Evolutionary conservation across 2,113 vertebrate genomes (phyloP), one percentile per base, ranked within the genome.

Genomic region (Dicrurus megarhynchus): DNA sequence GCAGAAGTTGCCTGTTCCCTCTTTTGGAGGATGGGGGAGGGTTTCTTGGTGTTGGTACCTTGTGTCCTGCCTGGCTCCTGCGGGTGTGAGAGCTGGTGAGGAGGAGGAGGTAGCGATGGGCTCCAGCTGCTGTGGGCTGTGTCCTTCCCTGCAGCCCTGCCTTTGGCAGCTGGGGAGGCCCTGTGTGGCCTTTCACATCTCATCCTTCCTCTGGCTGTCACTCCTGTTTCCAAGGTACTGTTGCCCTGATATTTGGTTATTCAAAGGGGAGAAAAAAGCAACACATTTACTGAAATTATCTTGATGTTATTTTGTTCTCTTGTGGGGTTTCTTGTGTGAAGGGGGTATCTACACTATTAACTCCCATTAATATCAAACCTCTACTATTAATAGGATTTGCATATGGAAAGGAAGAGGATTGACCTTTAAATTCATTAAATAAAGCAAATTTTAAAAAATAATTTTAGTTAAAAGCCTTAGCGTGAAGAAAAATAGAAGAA

Each of bases 401-500:
- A 97, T 96, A 96, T 79, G 70, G 93, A 92, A 94, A 92, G 91
- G 93, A 90, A 94, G 69, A 95, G 83, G 41, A 76, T 21, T 97
- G 95, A 97, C 97, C 95, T 97, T 97, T 97, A 97, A 94, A 94
- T 97, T 96, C 79, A 81, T 93, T 90, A 96, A 94, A 96, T 88
- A 89, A 95, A 91, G 84, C 28, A 82, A 80, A 56, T 47, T 94
- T 89, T 1, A 2, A 82, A 93, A 94, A 98, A 97, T 91, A 69
- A 61, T 65, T 96, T 92, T 70, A 87, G 95, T 97, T 96, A 81
- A 93, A 95, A 92, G 75, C 86, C 82, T 90, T 78, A 77, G 65
- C 1, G 20, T 71, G 79, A 49, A 33, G 81, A 84, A 97, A 97
- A 95, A 96, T 63, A 80, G 46, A 94, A 94, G 89, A 90, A 87